These are phyloP conservation scores for Mellivora capensis DNA, from an alignment of 2,113 vertebrate species.

Conservation along the genomic window DNA sequence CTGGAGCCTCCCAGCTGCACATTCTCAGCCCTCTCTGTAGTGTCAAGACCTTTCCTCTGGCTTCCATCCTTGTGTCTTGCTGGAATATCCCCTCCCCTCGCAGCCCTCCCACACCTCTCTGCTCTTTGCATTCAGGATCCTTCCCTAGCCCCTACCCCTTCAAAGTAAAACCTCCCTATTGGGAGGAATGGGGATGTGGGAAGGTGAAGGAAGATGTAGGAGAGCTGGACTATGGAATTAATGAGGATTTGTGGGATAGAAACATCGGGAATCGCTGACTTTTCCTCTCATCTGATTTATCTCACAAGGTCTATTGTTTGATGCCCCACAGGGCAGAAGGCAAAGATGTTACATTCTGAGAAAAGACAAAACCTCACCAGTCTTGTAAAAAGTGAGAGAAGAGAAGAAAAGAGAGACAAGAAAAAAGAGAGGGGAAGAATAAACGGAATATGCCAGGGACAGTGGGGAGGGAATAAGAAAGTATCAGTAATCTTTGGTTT, in stretches of 20 bases:
- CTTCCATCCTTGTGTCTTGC: neutral
- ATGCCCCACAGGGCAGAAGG: neutral
- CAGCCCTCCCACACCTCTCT: neutral
- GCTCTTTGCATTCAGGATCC: neutral
- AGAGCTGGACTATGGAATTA: neutral
- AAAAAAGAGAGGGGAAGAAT: neutral
- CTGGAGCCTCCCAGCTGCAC: neutral
- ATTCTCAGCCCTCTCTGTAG: neutral
- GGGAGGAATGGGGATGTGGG: neutral
- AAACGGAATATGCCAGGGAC: neutral
- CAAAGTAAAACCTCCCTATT: neutral
- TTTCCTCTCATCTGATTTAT: neutral
- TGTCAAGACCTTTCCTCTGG: neutral
- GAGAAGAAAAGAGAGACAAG: neutral
- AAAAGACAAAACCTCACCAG: neutral
- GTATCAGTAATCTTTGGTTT: neutral
- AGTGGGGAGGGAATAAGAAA: neutral
- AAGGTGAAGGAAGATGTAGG: neutral
- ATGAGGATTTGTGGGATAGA: neutral
- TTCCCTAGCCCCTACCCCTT: neutral
- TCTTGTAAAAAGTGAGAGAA: neutral
- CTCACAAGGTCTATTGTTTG: neutral
- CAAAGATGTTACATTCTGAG: neutral
- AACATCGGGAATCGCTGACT: neutral
- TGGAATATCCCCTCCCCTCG: too few species aligned